These are phyloP conservation scores for Pachypsylla venusta DNA, from an alignment of 1,140 invertebrate species.

Conservation along the genomic window DNA sequence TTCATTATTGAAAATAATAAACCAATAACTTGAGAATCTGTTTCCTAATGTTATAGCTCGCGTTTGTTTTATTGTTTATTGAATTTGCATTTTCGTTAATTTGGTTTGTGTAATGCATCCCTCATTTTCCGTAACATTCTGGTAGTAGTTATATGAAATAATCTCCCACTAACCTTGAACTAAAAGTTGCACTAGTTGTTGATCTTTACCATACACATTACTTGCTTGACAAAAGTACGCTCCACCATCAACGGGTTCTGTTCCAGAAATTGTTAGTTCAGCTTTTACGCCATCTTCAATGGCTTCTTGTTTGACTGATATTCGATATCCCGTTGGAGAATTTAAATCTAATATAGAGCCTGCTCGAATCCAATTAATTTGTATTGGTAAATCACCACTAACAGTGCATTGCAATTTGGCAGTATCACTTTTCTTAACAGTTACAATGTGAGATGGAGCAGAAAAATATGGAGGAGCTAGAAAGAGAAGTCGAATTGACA, in stretches of 20 bases:
- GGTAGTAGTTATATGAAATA: too few species aligned
- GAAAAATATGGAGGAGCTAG: slow-evolving; percentile 55
- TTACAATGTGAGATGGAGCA: slow-evolving; percentile 47
- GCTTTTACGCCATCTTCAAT: slow-evolving; percentile 49
- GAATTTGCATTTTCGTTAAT: too few species aligned
- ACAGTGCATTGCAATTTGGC: slow-evolving; percentile 59
- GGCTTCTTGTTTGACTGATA: slow-evolving; percentile 23
- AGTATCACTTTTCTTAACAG: slow-evolving; percentile 55
- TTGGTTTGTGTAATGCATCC: too few species aligned
- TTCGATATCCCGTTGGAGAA: not conserved
- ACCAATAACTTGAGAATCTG: too few species aligned
- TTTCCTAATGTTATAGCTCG: too few species aligned
- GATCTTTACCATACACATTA: slow-evolving; percentile 67
- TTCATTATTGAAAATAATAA: too few species aligned
- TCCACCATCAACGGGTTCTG: slow-evolving; percentile 56
- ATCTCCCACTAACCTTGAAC: slow-evolving; percentile 62
- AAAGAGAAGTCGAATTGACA: too few species aligned
- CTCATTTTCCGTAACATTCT: too few species aligned
- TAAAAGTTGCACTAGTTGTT: slow-evolving; percentile 59
- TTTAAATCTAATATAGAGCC: slow-evolving; percentile 3
- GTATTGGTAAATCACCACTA: slow-evolving; percentile 67
- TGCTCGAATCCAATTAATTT: slow-evolving; percentile 52
- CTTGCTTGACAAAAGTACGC: slow-evolving; percentile 68
- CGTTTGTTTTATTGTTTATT: too few species aligned
- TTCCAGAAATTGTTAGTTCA: slow-evolving; percentile 53